Evolutionary conservation across 2,113 vertebrate species (phyloP), one percentile per base, ranked within the genome.

Genomic region (Barbus barbus): DNA sequence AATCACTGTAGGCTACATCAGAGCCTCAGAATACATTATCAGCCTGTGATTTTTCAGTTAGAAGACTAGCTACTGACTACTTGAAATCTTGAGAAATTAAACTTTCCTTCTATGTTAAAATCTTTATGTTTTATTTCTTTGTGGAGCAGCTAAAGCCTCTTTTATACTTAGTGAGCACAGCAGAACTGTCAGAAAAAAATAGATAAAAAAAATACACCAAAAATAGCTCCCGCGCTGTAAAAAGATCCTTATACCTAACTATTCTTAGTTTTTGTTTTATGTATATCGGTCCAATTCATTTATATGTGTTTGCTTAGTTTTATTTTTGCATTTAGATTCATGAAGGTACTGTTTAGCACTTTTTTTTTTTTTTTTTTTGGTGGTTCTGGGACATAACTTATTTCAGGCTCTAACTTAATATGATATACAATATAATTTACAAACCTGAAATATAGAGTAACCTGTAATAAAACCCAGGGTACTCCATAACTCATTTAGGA

Each of bases 401-500:
- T 16, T 20, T 75, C 2, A 36, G 26, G 5, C 12, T 46, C 51
- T 73, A 41, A 53, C 41, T 74, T 48, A n/a, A 44, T 31, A 48
- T 16, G 36, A 61, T 18, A 22, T 83, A 63, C 36, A 75, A 75
- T 75, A 61, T 46, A 18, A 74, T 26, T 63, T 46, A 56, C 71
- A 56, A 69, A 36, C 36, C 5, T 61, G 44, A 36, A 81, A 72
- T n/a, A 5, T 22, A n/a, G n/a, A n/a, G n/a, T n/a, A 61, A 46
- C 51, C 2, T n/a, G 48, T 61, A 41, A 51, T 81, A 41, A 74
- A 82, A 74, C 28, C 81, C 31, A 33, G 12, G 67, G 22, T 44
- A 38, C 48, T 33, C n/a, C 51, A 82, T 73, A 24, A 28, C n/a
- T 58, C 51, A 18, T 58, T 36, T 69, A 24, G 22, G n/a, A 83